Evolutionary conservation across 2,888 invertebrate genomes (phyloP), one percentile per base, ranked within the genome.

Genomic region (Melieria picta): DNA sequence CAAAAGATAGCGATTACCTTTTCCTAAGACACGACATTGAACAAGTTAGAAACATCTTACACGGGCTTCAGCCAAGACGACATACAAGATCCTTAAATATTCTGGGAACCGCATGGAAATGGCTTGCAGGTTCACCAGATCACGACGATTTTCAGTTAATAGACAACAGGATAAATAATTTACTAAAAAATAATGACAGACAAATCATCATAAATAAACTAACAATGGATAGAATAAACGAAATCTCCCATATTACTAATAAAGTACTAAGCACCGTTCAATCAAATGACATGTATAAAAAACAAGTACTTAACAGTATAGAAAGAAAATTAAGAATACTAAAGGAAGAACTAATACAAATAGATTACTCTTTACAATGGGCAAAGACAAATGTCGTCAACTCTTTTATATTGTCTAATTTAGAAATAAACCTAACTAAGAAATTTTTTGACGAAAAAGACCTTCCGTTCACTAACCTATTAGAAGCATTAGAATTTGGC

Each of bases 81-180:
- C 47, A 30, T 30, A 57, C 64, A 64, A 43, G 69, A 45, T 57
- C 60, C 2, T 60, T 65, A 64, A 70, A 70, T n/a, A 13, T 70
- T 10, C 50, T 70, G 6, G 69, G 69, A 56, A 70, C 58, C 11
- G 16, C 60, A 46, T 65, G 61, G 71, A 65, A 65, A 55, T 65
- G 65, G 71, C 56, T 71, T 16, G 65, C 71, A 65, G 61, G 65
- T 16, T 58, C 64, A n/a, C 69, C 64, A 57, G 69, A 60, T 52
- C 65, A 65, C 55, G 61, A 65, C 61, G 61, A 65, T 60, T 71
- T 71, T 45, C 65, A 71, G 13, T n/a, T 70, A 47, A 64, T 64
- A 63, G 10, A 47, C 13, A 47, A 61, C n/a, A 43, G 45, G 50
- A 63, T 30, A 5, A 70, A 56, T 52, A 64, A 70, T 43, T 64